Evolutionary conservation across 2,797 vertebrate species (phyloP), one percentile per base, ranked within the genome.

Genomic region (Sebastes aleutianus): DNA sequence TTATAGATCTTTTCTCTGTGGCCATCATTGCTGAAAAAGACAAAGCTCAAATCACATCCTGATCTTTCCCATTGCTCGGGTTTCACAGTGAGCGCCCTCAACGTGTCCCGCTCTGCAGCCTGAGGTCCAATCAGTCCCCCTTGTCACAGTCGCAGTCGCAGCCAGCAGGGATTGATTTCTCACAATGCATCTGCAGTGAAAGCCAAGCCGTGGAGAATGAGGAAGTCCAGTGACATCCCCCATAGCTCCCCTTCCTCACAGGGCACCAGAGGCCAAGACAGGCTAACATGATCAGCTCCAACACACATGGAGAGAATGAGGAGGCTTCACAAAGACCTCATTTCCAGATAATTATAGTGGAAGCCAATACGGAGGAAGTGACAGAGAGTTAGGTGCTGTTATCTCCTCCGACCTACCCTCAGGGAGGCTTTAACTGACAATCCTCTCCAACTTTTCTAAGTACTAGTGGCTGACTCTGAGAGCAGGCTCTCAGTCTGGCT

Each of bases 281-380:
- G 64, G 47, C 76, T 66, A 70, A 88, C 65, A 16, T 68, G 78
- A 85, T 70, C 68, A 79, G 69, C 59, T 66, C 71, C 16, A 5
- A 84, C 26, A 74, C 47, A 66, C 61, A 78, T 36, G 69, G 57
- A 70, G 59, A 72, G 36, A 76, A 75, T 70, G 50, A 74, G 54
- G 75, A 79, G 59, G 65, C 67, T 87, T 85, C 79, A 79, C 74
- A 84, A 82, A 80, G 74, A 78, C 84, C 86, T 84, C n/a, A 86
- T 89, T 91, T 87, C 81, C 80, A 83, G 80, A 89, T 94, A 94
- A 95, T 95, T 95, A 93, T 43, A 91, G 89, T 86, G 89, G 85
- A 93, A 92, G 87, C 54, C 76, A 85, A 92, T 87, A 89, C 86
- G 68, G 80, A 87, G 90, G 88, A 93, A 93, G 89, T 90, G 86